These are phyloP conservation scores for Troilus luridus DNA, from an alignment of 2,888 invertebrate genomes.

Conservation along the genomic window DNA sequence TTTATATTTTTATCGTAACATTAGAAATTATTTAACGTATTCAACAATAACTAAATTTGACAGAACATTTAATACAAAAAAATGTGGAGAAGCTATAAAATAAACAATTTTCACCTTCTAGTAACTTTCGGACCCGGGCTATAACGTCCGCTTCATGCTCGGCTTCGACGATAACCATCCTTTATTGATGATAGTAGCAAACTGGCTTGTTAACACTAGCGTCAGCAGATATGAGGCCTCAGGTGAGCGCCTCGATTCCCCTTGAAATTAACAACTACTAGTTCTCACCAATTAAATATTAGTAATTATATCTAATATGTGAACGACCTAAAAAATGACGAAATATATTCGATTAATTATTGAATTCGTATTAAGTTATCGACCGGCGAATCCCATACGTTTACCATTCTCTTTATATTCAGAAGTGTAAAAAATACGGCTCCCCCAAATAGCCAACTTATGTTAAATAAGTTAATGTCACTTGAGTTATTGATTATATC, in stretches of 20 bases:
- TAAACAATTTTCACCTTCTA: slow-evolving; percentile 11
- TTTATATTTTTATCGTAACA: no score
- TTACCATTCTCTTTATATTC: neutral
- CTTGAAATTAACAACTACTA: neutral
- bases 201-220: neutral
- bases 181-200: neutral
- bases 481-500: no score
- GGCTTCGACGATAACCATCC: neutral
- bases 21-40: no score
- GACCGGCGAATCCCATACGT: neutral
- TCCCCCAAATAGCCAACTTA: no score
- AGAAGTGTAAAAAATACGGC: no score
- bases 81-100: slow-evolving; percentile 9
- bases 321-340: neutral
- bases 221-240: neutral
- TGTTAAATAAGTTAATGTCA: no score
- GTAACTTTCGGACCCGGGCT: neutral
- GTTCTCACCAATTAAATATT: neutral
- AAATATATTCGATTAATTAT: neutral
- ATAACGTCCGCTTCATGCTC: neutral
- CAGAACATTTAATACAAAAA: no score
- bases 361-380: neutral
- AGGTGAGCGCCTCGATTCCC: neutral
- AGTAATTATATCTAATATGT: neutral
- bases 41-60: no score